Conservation (phyloP, 2,888 invertebrate genomes). For the Cerastoderma edule region DNA sequence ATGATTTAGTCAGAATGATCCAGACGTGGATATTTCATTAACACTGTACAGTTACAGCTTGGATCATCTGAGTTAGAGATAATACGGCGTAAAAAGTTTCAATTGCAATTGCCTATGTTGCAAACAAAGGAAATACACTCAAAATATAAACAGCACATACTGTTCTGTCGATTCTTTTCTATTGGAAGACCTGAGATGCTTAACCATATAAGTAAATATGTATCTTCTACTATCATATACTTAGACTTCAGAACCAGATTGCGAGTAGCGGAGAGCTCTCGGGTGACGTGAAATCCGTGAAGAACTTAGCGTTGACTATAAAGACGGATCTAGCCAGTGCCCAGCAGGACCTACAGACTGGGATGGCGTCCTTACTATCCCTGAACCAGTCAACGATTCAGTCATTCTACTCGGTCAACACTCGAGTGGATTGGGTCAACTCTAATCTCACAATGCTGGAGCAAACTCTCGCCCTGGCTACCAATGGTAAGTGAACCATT, state of each 20-base stretch:
- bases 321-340: constrained; percentile 23
- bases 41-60: too few relatives aligned
- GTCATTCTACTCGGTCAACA: background rate
- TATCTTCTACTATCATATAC: too few relatives aligned
- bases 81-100: too few relatives aligned
- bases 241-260: constrained; percentile 25
- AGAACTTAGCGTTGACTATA: constrained; percentile 12
- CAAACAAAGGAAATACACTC: too few relatives aligned
- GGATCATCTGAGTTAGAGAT: too few relatives aligned
- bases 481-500: background rate
- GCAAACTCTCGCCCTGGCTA: constrained; percentile 4
- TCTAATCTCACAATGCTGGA: background rate
- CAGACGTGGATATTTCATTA: too few relatives aligned
- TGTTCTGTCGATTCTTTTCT: too few relatives aligned
- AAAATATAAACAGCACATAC: too few relatives aligned
- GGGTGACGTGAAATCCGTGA: constrained; percentile 22
- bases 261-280: constrained; percentile 27
- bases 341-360: constrained; percentile 4
- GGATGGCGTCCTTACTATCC: background rate
- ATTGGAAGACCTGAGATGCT: too few relatives aligned
- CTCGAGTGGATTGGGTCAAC: constrained; percentile 4
- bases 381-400: background rate
- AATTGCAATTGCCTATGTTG: too few relatives aligned
- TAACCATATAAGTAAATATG: too few relatives aligned
- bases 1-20: too few relatives aligned